These are phyloP conservation scores for Xestia sexstrigata DNA, from an alignment of 2,888 invertebrate genomes.

Conservation along the genomic window DNA sequence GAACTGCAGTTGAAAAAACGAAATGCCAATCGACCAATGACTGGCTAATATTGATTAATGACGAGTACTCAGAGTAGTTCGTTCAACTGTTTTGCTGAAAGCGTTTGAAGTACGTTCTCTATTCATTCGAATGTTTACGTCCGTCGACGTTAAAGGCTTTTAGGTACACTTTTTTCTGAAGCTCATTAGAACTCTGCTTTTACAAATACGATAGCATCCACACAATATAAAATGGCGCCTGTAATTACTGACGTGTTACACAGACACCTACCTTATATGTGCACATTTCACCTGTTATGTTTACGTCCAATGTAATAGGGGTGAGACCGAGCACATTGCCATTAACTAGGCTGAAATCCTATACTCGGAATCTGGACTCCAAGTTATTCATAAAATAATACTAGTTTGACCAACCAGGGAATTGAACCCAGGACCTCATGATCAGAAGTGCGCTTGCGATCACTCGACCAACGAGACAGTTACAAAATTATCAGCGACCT, in stretches of 20 bases:
- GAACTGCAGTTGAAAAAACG: neutral
- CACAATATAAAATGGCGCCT: no score
- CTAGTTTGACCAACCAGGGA: neutral
- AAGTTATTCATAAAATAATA: neutral
- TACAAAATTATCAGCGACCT: neutral
- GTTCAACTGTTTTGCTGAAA: constrained; percentile 8
- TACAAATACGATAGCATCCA: neutral
- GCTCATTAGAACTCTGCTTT: neutral
- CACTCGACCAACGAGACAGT: neutral
- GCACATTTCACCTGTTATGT: neutral
- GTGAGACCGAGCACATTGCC: neutral
- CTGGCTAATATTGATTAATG: constrained; percentile 28
- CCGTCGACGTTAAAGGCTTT: neutral
- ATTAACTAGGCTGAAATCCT: neutral
- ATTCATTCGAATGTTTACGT: constrained; percentile 34
- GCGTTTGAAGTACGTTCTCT: constrained; percentile 18
- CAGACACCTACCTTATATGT: neutral
- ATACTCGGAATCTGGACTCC: no score
- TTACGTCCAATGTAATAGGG: neutral
- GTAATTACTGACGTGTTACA: neutral
- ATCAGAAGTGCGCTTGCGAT: fast-evolving
- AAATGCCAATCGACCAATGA: constrained; percentile 7
- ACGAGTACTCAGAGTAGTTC: neutral
- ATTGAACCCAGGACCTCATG: neutral
- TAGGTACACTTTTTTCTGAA: constrained; percentile 11